Evolutionary conservation across 2,888 invertebrate species (phyloP), one percentile per base, ranked within the genome.

Genomic region (Synergus gifuensis): DNA sequence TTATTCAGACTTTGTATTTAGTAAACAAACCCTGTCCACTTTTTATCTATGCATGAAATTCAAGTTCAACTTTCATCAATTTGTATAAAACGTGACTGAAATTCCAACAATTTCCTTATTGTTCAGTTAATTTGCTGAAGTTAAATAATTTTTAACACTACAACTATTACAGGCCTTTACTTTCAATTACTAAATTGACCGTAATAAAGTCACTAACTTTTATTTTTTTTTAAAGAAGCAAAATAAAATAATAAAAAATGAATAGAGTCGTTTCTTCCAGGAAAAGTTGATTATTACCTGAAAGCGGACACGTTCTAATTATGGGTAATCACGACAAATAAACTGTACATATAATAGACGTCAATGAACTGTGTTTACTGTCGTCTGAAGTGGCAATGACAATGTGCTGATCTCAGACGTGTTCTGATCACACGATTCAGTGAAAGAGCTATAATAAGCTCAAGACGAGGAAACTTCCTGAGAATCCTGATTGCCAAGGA

Each of bases 361-460:
- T 69, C 28, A 69, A 69, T 49, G n/a, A 69, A 69, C 69, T 46
- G 49, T 49, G 4, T 49, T 69, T 49, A 69, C 67, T 67, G 69
- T 16, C n/a, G 16, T 69, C 28, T 69, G 14, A 46, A 69, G 69
- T 36, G 36, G 9, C 49, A 49, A 36, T 49, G 69, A 69, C 69
- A 69, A 69, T 49, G 28, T 49, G 22, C 8, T 49, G 49, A 69
- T 49, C 16, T 54, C 28, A 54, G 49, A 36, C 69, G 36, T 49
- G 49, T 5, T 46, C 67, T 22, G 4, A 4, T 69, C 69, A 54
- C 69, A 49, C 36, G 28, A 69, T 49, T 49, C 49, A 28, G 36
- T 69, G 36, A 69, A 36, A 36, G 69, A 69, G 46, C 28, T 69
- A 22, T 16, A 14, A 28, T 46, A 28, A 69, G 69, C 49, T 3